Percentiles rank a stretch among this genome's conserved stretches.
These are phyloP conservation scores for Tortricodes alternella DNA, from an alignment of 2,888 invertebrate genomes.

Conservation along the genomic window DNA sequence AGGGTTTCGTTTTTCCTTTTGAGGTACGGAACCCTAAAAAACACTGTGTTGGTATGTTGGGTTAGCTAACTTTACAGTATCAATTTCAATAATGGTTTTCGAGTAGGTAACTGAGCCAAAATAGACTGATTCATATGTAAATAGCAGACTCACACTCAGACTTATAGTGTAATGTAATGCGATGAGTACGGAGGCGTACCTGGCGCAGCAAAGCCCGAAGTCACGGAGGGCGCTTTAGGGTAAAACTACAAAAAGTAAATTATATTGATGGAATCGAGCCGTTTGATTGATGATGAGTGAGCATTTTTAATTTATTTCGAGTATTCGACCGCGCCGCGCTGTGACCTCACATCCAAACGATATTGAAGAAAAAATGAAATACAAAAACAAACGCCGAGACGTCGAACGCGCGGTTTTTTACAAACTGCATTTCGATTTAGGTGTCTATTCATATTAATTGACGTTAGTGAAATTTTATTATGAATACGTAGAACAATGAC, in stretches of 20 bases:
- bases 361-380: slow-evolving; percentile 44
- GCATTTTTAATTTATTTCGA: slow-evolving; percentile 81
- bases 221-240: slow-evolving; percentile 76
- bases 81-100: slow-evolving; percentile 19
- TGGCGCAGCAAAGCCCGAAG: slow-evolving; percentile 69
- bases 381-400: slow-evolving; percentile 36
- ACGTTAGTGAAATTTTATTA: slow-evolving; percentile 58
- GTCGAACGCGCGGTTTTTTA: slow-evolving; percentile 47
- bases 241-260: slow-evolving; percentile 82
- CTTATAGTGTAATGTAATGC: background rate
- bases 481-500: slow-evolving; percentile 64
- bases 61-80: slow-evolving; percentile 5
- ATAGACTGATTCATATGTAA: slow-evolving; percentile 23
- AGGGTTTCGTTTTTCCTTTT: no score
- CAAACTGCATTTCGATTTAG: slow-evolving; percentile 47
- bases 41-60: no score
- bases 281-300: slow-evolving; percentile 82
- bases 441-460: slow-evolving; percentile 71
- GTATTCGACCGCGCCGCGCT: slow-evolving; percentile 63
- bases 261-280: slow-evolving; percentile 81
- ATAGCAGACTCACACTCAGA: no score
- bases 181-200: slow-evolving; percentile 49
- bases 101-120: slow-evolving; percentile 7
- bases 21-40: no score
- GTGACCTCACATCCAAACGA: slow-evolving; percentile 57